Base-by-base conservation (phyloP, 2,113 vertebrate genomes). In the Cardinalis cardinalis region DNA sequence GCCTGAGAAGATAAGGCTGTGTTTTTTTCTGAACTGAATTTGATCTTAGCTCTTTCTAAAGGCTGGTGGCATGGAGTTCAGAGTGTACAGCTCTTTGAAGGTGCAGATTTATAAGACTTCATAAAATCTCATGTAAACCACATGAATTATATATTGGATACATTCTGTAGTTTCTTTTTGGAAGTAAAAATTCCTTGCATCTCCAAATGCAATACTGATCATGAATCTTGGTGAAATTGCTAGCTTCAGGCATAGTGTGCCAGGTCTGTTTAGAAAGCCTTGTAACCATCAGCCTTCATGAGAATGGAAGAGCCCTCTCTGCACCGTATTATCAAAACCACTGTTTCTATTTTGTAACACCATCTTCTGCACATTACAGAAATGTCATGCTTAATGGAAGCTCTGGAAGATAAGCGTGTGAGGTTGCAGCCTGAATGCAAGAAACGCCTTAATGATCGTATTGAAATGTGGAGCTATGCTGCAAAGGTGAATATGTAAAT, bases 401-500 rank as follows among this genome's bases (percentile, higher is more conserved):
- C 99, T 32, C 97, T 99, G 93, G 98, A 99, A 92, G 99, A 99
- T 92, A 99, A 99, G 66, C 98, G 98, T 4, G 98, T 99, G n/a
- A 98, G 99, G 63, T 95, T 99, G 84, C 99, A 99, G 92, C 99
- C 99, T 0, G 99, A 99, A 95, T 99, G 99, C 93, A 99, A 99
- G 97, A 99, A 99, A 93, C 98, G 99, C 79, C 98, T 99, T 69
- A 99, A 99, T 59, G 99, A 99, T 87, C 98, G 99, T 18, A 99
- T 99, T 28, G 99, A 99, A 56, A 99, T 99, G 99, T 99, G 99
- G 99, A 99, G 99, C 95, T 99, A 99, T 2, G 99, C 99, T 4
- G 99, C 99, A 12, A 99, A 99, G 98, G 99, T 99, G 95, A 94
- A 2, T 55, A 13, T n/a, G 36, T 11, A 16, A 49, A 69, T 4